A percentile compares a stretch with the other conserved stretches of the same genome.
Evolutionary conservation across 2,888 invertebrate genomes (phyloP).

Genomic region (Calameuta pallipes): DNA sequence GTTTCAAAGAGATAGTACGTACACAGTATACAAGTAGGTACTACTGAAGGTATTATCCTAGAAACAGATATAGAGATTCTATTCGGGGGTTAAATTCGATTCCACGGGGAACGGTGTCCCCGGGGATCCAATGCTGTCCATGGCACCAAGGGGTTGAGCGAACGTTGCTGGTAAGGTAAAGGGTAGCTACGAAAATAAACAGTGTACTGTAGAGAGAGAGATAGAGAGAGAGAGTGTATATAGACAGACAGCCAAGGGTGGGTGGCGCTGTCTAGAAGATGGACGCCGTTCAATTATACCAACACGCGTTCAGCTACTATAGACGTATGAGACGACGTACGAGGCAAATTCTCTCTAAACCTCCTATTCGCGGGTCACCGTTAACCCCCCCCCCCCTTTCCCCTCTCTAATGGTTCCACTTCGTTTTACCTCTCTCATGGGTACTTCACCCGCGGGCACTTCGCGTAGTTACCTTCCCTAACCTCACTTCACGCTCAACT

Average conservation of each 20-base stretch:
- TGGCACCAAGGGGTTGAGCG: background rate
- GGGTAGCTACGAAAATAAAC: constrained; percentile 22
- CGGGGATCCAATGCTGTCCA: constrained; percentile 11
- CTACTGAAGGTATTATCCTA: background rate
- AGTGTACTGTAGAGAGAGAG: constrained; percentile 7
- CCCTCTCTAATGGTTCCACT: background rate
- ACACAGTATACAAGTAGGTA: background rate
- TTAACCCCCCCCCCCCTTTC: background rate
- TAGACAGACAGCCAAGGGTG: constrained; percentile 33
- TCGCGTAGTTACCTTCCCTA: background rate
- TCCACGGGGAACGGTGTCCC: constrained; percentile 37
- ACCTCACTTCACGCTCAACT: constrained; percentile 1
- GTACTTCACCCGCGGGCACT: background rate
- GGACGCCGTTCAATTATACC: constrained; percentile 54
- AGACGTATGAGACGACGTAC: constrained; percentile 6
- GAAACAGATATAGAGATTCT: constrained; percentile 26
- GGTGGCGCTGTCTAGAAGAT: constrained; percentile 41
- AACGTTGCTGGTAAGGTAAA: background rate
- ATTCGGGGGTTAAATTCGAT: constrained; percentile 45
- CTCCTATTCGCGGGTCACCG: constrained; percentile 21
- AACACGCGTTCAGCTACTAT: constrained; percentile 28
- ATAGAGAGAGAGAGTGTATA: background rate
- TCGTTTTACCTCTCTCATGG: background rate
- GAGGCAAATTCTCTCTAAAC: constrained; percentile 24
- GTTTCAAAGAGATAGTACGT: background rate